Base-by-base conservation (phyloP, 2,113 vertebrate species). In the Leptodactylus fuscus region DNA sequence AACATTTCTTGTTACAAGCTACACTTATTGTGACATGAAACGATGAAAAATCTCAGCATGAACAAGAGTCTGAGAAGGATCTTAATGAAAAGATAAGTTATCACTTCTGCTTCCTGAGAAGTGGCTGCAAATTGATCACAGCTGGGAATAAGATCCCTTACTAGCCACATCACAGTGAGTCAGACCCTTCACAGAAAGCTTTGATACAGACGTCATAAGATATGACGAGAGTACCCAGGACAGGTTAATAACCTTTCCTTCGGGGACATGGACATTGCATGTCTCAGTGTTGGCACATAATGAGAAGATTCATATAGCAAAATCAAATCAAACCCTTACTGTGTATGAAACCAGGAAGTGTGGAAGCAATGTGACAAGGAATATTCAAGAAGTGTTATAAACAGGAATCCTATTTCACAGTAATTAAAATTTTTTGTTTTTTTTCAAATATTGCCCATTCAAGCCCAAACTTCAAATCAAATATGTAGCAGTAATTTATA, bases 181-280 rank as follows among this genome's bases (percentile, higher is more conserved):
- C 80, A 81, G 60, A 12, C 16, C 38, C n/a, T 1, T 44, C 27
- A 44, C 58, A 9, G 41, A n/a, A 32, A 69, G 7, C 24, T 49
- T 32, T 48, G 4, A 36, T 38, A 44, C 79, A 32, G 32, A 82
- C 81, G 58, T 82, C 81, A 49, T 71, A 29, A 3, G 20, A 6
- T 38, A 46, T 82, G 81, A 82, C 81, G 81, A 34, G 18, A 6
- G 67, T 82, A 12, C 81, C 32, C 34, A 4, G 5, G 16, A 24
- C 44, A 46, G 1, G 22, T 27, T 36, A 41, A 51, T 77, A 20
- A 13, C 51, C 18, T 78, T 58, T 58, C 15, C 49, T 78, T 13
- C 29, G 29, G 48, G 75, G 75, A 78, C 29, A 77, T 20, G 27
- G 29, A 78, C 70, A 46, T 44, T 41, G 1, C 22, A n/a, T 20